Evolutionary conservation across 35 echinoderm and acorn worm genomes (phyloP).

Genomic region (Amphiura filiformis): DNA sequence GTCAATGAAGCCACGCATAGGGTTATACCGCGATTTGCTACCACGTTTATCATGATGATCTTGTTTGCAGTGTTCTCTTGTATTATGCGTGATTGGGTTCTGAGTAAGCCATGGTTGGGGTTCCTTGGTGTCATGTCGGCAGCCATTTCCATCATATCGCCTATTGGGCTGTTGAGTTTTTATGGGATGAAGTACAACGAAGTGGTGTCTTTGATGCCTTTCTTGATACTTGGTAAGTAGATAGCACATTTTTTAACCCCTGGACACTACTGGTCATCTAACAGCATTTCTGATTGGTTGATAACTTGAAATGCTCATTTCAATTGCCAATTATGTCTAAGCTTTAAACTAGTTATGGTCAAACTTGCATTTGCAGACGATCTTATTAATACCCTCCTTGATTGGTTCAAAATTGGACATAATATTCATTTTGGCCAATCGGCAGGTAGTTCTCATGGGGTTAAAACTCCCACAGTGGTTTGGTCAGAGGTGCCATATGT

Average conservation of each 20-base stretch:
- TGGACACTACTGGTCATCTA: no score
- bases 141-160: constrained; percentile 72
- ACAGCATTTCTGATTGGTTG: no score
- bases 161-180: constrained; percentile 73
- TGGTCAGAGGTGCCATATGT: no score
- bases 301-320: no score
- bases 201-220: constrained; percentile 89
- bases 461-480: neutral
- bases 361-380: no score
- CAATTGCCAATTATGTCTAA: no score
- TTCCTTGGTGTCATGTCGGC: constrained; percentile 83
- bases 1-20: constrained; percentile 51
- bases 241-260: neutral
- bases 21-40: constrained; percentile 78
- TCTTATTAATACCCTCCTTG: no score
- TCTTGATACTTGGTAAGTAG: constrained; percentile 82
- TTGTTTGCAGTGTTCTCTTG: constrained; percentile 93
- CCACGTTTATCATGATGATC: constrained; percentile 82
- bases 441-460: no score
- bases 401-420: no score
- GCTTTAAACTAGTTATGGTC: no score
- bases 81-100: constrained; percentile 97
- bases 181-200: constrained; percentile 67
- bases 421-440: no score
- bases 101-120: constrained; percentile 95